These are phyloP conservation scores for Formica aserva DNA, from an alignment of 2,888 invertebrate genomes.

Conservation along the genomic window DNA sequence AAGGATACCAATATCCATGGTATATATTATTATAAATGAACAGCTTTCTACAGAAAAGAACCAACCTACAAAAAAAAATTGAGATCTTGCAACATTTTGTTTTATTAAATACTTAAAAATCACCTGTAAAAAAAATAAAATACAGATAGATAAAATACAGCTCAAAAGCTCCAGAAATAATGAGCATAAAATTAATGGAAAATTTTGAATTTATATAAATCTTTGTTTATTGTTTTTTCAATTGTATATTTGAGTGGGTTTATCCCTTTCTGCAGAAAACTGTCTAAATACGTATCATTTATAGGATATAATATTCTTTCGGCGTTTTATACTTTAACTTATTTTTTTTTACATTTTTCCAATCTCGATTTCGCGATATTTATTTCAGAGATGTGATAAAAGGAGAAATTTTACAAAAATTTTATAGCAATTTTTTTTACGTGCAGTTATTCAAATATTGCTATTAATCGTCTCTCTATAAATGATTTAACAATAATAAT, in stretches of 20 bases:
- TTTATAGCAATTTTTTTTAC: too few species aligned
- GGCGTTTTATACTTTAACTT: background rate
- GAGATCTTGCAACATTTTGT: background rate
- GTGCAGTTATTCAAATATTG: background rate
- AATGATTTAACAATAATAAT: background rate
- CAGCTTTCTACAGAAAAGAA: background rate
- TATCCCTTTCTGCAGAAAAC: too few species aligned
- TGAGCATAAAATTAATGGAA: too few species aligned
- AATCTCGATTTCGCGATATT: background rate
- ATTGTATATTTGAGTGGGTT: too few species aligned
- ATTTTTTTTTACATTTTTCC: background rate
- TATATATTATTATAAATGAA: constrained; percentile 80
- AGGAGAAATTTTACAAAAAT: background rate
- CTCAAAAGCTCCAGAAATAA: too few species aligned
- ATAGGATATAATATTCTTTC: too few species aligned
- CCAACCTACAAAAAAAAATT: background rate
- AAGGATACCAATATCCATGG: constrained; percentile 94
- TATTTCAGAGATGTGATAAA: background rate
- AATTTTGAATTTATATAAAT: too few species aligned
- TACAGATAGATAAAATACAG: too few species aligned
- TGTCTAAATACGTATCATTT: too few species aligned
- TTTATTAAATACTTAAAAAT: too few species aligned
- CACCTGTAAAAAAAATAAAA: too few species aligned
- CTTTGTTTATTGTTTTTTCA: too few species aligned
- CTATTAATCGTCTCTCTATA: background rate